Conservation (phyloP, 2,113 vertebrate species). For the Morone chrysops region DNA sequence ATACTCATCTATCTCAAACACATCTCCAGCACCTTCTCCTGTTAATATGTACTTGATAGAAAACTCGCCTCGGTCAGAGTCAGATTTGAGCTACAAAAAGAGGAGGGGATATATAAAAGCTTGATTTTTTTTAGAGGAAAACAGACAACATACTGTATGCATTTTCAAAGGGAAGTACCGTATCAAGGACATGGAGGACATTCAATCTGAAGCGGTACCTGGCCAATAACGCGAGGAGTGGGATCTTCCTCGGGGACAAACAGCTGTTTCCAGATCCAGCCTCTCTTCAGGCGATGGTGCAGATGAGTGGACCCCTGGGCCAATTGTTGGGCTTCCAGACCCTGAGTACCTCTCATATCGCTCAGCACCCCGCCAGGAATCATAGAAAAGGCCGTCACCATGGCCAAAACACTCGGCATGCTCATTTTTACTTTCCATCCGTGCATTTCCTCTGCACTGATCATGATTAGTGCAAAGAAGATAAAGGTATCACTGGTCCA, state of each 20-base stretch:
- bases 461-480: constrained; percentile 50
- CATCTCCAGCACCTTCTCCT: constrained; percentile 88
- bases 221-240: constrained; percentile 83
- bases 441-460: constrained; percentile 55
- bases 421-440: constrained; percentile 79
- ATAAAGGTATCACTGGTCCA: constrained; percentile 34
- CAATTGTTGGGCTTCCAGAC: constrained; percentile 52
- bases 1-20: constrained; percentile 87
- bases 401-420: constrained; percentile 57
- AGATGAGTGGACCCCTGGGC: constrained; percentile 36
- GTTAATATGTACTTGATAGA: constrained; percentile 87
- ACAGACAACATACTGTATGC: background rate
- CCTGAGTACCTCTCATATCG: constrained; percentile 55
- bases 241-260: constrained; percentile 88
- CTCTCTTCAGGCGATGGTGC: constrained; percentile 84
- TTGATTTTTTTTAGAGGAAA: constrained; percentile 4
- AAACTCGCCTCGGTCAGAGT: constrained; percentile 86
- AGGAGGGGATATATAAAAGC: background rate
- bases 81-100: constrained; percentile 87
- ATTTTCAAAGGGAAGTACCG: constrained; percentile 49
- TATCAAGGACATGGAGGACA: constrained; percentile 69
- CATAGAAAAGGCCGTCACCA: constrained; percentile 76
- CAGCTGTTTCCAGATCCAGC: constrained; percentile 90
- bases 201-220: constrained; percentile 84
- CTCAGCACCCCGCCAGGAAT: constrained; percentile 72